Evolutionary conservation across 1,140 invertebrate species (phyloP).

Genomic region (Philopotamus ludificatus): DNA sequence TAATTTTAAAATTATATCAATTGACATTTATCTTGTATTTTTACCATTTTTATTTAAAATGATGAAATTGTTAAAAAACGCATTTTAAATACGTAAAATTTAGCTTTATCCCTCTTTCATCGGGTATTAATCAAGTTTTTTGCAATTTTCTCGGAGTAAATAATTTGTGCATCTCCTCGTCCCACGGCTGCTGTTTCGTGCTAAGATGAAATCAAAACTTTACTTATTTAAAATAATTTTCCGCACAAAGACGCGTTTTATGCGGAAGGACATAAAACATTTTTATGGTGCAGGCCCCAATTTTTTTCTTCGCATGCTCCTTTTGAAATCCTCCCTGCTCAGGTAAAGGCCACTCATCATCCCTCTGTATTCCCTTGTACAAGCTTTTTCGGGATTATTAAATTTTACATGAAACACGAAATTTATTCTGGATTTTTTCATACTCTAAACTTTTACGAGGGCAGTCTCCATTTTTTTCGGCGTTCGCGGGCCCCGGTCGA

Average conservation of each 20-base stretch:
- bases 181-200: too few relatives aligned
- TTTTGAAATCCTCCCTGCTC: constrained; percentile 5
- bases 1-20: too few relatives aligned
- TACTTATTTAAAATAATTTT: not conserved
- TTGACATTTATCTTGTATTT: too few relatives aligned
- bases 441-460: constrained; percentile 23
- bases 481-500: not conserved
- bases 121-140: too few relatives aligned
- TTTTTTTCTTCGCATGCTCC: constrained; percentile 12
- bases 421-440: constrained; percentile 33
- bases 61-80: too few relatives aligned
- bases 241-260: constrained; percentile 6
- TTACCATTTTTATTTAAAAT: too few relatives aligned
- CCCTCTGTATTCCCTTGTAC: constrained; percentile 5
- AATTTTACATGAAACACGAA: constrained; percentile 35
- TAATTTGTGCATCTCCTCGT: too few relatives aligned
- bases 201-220: not conserved
- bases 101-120: too few relatives aligned
- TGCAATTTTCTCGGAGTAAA: too few relatives aligned
- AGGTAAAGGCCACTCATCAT: constrained; percentile 24
- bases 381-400: constrained; percentile 34
- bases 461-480: constrained; percentile 25
- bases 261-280: constrained; percentile 17
- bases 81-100: too few relatives aligned
- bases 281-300: constrained; percentile 21